A percentile compares a stretch with the other conserved stretches of the same genome.
Conservation (phyloP, 2,888 invertebrate genomes). For the Platycheirus albimanus region DNA sequence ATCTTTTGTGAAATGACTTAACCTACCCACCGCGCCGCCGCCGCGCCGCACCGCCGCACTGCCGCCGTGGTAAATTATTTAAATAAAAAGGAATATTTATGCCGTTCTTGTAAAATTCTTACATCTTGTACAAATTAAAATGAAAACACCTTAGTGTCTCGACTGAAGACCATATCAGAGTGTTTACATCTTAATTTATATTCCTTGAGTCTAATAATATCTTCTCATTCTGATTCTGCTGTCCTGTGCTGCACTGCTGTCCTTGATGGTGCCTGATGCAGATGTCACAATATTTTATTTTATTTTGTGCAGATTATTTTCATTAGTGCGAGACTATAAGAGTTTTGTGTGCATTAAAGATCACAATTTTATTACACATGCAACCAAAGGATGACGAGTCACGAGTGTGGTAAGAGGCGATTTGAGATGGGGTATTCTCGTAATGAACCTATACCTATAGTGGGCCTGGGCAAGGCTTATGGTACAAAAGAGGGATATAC, state of each 20-base stretch:
- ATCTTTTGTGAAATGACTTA: neutral
- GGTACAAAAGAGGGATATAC: neutral
- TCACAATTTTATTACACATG: conserved; percentile 31
- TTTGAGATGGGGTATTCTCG: neutral
- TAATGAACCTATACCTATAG: neutral
- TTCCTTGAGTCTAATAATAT: conserved; percentile 31
- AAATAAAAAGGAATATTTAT: conserved; percentile 37
- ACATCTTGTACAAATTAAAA: conserved; percentile 45
- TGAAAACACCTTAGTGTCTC: conserved; percentile 38
- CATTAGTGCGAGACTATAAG: conserved; percentile 32
- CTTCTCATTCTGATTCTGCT: neutral
- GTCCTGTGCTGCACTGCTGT: neutral
- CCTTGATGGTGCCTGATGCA: conserved; percentile 5
- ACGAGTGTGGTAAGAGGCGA: neutral
- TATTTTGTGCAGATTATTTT: conserved; percentile 23
- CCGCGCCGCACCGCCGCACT: no score
- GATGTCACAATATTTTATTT: conserved; percentile 46
- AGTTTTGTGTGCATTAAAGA: conserved; percentile 20
- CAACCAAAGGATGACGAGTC: conserved; percentile 22
- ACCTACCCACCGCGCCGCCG: no score
- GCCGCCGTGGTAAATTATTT: neutral
- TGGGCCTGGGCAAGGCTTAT: no score
- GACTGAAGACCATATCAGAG: conserved; percentile 10
- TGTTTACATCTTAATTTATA: conserved; percentile 51
- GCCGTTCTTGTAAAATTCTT: conserved; percentile 29